Conservation (phyloP, 2,797 vertebrate genomes). For the Ciconia nigra region DNA sequence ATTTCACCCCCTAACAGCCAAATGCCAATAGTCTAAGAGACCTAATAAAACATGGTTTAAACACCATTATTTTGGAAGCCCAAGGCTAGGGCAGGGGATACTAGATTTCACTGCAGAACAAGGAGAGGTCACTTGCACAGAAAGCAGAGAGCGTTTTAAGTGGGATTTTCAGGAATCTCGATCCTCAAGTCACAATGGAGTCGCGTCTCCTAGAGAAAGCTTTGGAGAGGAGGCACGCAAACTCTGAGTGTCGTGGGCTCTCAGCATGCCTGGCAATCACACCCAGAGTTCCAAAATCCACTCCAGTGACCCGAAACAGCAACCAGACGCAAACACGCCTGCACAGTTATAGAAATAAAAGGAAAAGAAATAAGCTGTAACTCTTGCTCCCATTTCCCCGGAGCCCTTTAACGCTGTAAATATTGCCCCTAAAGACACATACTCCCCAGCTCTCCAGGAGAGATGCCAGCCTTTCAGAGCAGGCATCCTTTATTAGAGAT, state of each 20-base stretch:
- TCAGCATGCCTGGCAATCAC: background rate
- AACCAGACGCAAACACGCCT: background rate
- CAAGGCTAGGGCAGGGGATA: background rate
- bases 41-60: background rate
- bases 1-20: background rate
- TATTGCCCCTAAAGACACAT: background rate
- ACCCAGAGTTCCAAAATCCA: background rate
- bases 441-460: background rate
- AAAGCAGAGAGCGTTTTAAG: background rate
- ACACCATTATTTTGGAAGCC: background rate
- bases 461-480: background rate
- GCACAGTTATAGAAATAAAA: background rate
- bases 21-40: background rate
- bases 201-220: background rate
- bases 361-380: background rate
- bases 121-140: background rate
- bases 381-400: slow-evolving; percentile 3
- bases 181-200: background rate
- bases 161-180: background rate
- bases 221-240: background rate
- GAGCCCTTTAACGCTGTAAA: background rate
- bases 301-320: background rate
- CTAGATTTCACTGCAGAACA: background rate
- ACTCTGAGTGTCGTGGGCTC: fast-evolving
- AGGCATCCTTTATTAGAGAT: background rate